Evolutionary conservation across 2,797 vertebrate species (phyloP), one percentile per base, ranked within the genome.

Genomic region (Margarornis squamiger): DNA sequence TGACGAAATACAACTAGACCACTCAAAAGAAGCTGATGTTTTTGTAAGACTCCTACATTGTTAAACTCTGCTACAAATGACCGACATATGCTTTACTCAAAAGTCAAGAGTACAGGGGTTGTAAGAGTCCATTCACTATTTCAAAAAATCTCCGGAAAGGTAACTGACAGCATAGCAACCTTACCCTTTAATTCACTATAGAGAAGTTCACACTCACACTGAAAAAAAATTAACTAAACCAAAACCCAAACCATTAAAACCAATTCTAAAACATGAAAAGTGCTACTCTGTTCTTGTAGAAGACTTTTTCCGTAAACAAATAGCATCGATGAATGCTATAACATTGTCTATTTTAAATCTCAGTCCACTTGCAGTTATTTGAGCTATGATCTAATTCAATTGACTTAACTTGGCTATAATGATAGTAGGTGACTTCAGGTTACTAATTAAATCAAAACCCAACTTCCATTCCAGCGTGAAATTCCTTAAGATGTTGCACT

Each of bases 141-240:
- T 72, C 8, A 66, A 71, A 83, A 49, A 9, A 3, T 4, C 22
- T 7, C 0, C 0, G n/a, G 81, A 12, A 5, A 39, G 4, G 14
- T 41, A 67, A 36, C 6, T 48, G 30, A 23, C 14, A 46, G 6
- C 5, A 55, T 39, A 24, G 5, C 6, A n/a, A 36, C 36, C 22
- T 51, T 59, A 11, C 14, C 10, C 4, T 67, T 91, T 63, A 43
- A 39, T 84, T 85, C 70, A 2, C 26, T 72, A 5, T 5, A 36
- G 10, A 41, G 14, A 55, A 46, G 2, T 57, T 84, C 3, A 74
- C 10, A 66, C 5, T 6, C 5, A 2, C 11, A 3, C 7, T 61
- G 15, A 12, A 41, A 36, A 80, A 78, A 27, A 17, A 1, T 9
- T 27, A 54, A 48, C 9, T 14, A 38, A 76, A 76, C 63, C 16